Evolutionary conservation across 2,113 vertebrate genomes (phyloP).

Genomic region (Chinchilla lanigera): DNA sequence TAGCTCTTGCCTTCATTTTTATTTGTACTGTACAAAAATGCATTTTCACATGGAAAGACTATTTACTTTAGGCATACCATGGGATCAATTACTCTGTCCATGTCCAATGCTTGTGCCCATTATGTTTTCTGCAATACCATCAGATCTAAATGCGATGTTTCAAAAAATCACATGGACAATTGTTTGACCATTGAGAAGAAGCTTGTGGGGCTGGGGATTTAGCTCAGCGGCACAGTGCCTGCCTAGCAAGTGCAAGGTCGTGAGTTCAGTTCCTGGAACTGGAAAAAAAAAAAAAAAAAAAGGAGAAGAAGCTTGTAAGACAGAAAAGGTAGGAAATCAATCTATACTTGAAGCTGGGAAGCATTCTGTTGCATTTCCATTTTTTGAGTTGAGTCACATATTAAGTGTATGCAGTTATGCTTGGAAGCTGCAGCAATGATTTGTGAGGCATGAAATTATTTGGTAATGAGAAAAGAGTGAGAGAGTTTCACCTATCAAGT

Average conservation of each 20-base stretch:
- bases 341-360: conserved; percentile 6
- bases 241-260: no score
- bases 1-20: conserved; percentile 22
- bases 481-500: conserved; percentile 19
- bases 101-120: background rate
- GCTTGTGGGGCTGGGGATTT: no score
- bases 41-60: background rate
- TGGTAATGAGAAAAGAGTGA: conserved; percentile 12
- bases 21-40: background rate
- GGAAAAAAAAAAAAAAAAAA: no score
- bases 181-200: background rate
- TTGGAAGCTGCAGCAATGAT: conserved; percentile 45
- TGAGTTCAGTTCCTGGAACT: no score
- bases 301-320: background rate
- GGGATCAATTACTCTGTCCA: background rate
- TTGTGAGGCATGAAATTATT: conserved; percentile 34
- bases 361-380: background rate
- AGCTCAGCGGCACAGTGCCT: no score
- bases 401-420: background rate
- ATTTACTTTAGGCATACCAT: background rate
- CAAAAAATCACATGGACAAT: background rate
- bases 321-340: background rate
- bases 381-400: background rate
- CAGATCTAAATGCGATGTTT: background rate
- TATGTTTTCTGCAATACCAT: background rate